A percentile compares a stretch with the other conserved stretches of the same genome.
These are phyloP conservation scores for Heteromormyrus szaboi DNA, from an alignment of 2,797 vertebrate species.

Conservation along the genomic window DNA sequence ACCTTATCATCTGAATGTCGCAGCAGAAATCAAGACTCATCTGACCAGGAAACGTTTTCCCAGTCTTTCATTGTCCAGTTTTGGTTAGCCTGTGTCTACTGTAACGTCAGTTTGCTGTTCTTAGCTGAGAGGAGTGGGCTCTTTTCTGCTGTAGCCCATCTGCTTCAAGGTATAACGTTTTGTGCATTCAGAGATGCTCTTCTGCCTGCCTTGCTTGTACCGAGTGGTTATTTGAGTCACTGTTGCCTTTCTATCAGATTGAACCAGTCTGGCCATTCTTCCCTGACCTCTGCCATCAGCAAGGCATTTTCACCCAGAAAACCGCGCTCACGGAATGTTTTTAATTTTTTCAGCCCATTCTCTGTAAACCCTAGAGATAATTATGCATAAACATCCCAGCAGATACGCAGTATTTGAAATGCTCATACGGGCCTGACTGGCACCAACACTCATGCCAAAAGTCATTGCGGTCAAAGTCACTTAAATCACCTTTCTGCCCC, in stretches of 20 bases:
- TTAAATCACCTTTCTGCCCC: neutral
- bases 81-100: neutral
- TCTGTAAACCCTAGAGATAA: neutral
- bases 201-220: neutral
- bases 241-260: neutral
- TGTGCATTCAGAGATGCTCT: neutral
- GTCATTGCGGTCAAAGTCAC: neutral
- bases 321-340: neutral
- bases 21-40: neutral
- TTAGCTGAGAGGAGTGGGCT: neutral
- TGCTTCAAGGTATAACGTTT: neutral
- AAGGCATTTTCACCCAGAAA: neutral
- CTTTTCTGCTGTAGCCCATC: neutral
- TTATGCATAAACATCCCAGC: neutral
- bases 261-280: neutral
- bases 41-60: neutral
- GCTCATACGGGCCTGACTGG: neutral
- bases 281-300: neutral
- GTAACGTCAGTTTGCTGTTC: neutral
- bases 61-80: neutral
- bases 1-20: no score
- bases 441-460: neutral
- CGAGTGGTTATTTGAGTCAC: no score
- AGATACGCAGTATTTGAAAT: neutral
- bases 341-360: neutral